Conservation (phyloP, 2,797 vertebrate genomes). For the Alectoris magna region DNA sequence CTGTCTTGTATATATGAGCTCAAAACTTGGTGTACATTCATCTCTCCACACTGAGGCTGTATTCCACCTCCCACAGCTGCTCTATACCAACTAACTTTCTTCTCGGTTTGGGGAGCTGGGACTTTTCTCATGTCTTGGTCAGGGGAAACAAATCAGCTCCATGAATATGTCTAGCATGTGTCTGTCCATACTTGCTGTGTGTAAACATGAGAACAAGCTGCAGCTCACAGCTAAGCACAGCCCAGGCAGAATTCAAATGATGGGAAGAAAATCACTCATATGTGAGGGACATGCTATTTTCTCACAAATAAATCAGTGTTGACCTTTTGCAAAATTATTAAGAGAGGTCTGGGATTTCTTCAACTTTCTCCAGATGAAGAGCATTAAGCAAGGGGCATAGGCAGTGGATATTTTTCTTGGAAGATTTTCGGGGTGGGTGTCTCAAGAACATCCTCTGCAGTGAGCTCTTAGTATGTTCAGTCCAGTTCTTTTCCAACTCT, state of each 20-base stretch:
- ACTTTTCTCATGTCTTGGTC: not conserved
- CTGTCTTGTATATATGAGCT: not conserved
- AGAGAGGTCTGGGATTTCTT: not conserved
- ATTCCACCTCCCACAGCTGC: not conserved
- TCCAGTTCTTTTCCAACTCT: not conserved
- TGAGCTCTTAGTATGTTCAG: not conserved
- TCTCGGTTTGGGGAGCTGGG: not conserved
- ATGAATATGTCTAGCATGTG: not conserved
- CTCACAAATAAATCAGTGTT: not conserved
- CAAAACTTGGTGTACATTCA: not conserved
- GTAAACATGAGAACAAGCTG: not conserved
- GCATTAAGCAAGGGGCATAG: not conserved
- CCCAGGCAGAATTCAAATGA: not conserved
- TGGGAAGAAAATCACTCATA: not conserved
- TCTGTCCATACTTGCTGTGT: not conserved
- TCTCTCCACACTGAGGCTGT: not conserved
- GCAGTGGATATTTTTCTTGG: not conserved
- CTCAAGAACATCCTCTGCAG: not conserved
- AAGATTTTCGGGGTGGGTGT: not conserved
- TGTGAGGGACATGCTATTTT: not conserved
- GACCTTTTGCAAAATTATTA: not conserved
- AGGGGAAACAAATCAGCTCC: not conserved
- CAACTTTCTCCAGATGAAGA: constrained; percentile 13
- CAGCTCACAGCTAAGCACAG: not conserved
- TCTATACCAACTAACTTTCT: not conserved